Conservation (phyloP, 2,888 invertebrate species). For the Campoletis raptor region DNA sequence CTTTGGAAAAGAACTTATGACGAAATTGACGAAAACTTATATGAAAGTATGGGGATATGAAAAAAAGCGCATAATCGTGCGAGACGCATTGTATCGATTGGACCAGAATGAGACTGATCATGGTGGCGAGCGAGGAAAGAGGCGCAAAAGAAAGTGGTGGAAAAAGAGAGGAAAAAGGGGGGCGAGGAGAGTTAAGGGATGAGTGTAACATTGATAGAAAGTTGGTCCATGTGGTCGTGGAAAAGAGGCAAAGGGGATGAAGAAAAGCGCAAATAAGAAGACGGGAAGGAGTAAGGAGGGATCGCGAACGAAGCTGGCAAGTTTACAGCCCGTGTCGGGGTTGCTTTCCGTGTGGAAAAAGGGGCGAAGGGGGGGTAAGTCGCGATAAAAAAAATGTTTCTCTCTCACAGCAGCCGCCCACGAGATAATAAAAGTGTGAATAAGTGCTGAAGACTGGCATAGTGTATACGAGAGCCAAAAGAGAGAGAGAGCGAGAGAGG, state of each 20-base stretch:
- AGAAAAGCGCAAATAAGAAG: slow-evolving; percentile 51
- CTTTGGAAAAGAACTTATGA: background rate
- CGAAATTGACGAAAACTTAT: too few species aligned
- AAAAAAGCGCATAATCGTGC: slow-evolving; percentile 18
- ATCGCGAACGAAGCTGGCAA: slow-evolving; percentile 71
- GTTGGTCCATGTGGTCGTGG: slow-evolving; percentile 58
- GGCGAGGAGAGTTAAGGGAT: slow-evolving; percentile 28
- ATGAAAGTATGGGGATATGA: too few species aligned
- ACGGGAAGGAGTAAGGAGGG: slow-evolving; percentile 5
- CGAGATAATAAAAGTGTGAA: slow-evolving; percentile 83
- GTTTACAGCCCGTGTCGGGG: slow-evolving; percentile 80
- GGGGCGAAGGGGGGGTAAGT: slow-evolving; percentile 69
- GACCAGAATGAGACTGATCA: slow-evolving; percentile 14
- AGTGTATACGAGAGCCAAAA: slow-evolving; percentile 62
- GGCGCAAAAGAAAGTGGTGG: background rate
- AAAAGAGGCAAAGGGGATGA: slow-evolving; percentile 45
- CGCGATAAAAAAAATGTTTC: slow-evolving; percentile 81
- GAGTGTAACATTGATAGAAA: slow-evolving; percentile 64
- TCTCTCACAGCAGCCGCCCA: slow-evolving; percentile 67
- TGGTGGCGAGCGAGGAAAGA: slow-evolving; percentile 24
- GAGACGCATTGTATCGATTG: slow-evolving; percentile 51
- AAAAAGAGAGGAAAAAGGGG: slow-evolving; percentile 2
- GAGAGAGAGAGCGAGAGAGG: slow-evolving; percentile 49
- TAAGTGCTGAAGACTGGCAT: slow-evolving; percentile 73
- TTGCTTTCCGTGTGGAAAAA: slow-evolving; percentile 48